A percentile compares a stretch with the other conserved stretches of the same genome.
Conservation (phyloP, 1,140 invertebrate genomes). For the Psix sp. region DNA sequence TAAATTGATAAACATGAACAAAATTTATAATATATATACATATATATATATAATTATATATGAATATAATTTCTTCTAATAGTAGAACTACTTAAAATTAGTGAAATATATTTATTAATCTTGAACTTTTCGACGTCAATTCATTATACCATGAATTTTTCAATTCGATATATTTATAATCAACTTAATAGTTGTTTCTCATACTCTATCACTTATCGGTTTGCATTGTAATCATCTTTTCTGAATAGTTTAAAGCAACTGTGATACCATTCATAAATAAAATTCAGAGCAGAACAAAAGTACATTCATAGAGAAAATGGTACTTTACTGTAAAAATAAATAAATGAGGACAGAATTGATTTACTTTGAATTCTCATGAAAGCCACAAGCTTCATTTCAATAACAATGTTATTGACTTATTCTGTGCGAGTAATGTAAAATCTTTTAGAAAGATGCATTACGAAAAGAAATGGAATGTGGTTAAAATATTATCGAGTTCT, state of each 20-base stretch:
- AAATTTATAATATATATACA: too few species aligned
- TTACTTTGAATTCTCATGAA: conserved; percentile 39
- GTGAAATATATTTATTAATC: too few species aligned
- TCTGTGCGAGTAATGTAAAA: conserved; percentile 4
- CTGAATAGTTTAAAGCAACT: conserved; percentile 25
- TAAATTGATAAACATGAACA: too few species aligned
- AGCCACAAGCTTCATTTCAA: conserved; percentile 31
- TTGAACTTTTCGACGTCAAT: too few species aligned
- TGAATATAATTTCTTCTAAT: too few species aligned
- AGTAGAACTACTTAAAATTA: too few species aligned
- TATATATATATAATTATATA: too few species aligned
- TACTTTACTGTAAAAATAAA: conserved; percentile 36
- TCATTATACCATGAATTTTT: too few species aligned
- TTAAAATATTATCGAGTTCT: conserved; percentile 9
- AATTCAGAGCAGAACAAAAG: conserved; percentile 18
- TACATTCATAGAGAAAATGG: conserved; percentile 3
- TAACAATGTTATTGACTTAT: conserved; percentile 48
- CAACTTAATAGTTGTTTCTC: too few species aligned
- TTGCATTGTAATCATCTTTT: conserved; percentile 15
- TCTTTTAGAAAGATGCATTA: conserved; percentile 8
- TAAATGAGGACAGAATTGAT: conserved; percentile 44
- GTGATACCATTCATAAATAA: conserved; percentile 31
- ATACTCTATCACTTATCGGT: conserved; percentile 5
- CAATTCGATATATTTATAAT: too few species aligned
- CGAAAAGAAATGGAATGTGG: conserved; percentile 17